Base-by-base conservation (phyloP, 2,113 vertebrate species). In the Ctenodactylus gundi region DNA sequence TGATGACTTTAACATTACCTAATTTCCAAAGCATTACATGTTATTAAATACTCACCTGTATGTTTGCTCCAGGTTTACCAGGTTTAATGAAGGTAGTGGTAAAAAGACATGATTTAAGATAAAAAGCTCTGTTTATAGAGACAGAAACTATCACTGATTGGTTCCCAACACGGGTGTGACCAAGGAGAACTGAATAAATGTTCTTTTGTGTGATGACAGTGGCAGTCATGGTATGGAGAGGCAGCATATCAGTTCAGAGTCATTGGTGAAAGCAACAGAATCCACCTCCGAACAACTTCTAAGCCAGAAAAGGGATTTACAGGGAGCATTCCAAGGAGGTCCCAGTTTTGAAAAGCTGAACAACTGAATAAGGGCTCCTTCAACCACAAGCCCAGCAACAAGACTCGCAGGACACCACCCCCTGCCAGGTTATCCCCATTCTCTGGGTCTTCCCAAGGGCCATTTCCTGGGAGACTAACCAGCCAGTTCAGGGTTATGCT, bases 41-140 rank as follows among this genome's bases (percentile, higher is more conserved):
- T 78, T 85, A 92, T 88, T 90, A 96, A 92, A 68, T 81, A 82
- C 18, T 88, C 88, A 82, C 85, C 82, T 84, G 15, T 81, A 31
- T 68, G 67, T 93, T 44, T 93, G 25, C 55, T 92, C 73, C 57
- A 39, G 15, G 46, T 90, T 84, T 87, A 85, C 58, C 87, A 77
- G 55, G 80, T 44, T 78, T 95, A 70, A 41, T 82, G 46, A 96
- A 93, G 65, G 7, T 84, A 90, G 29, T 73, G 90, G 88, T 95
- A 64, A 88, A 78, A 93, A 77, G 88, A 67, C 46, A 55, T 58
- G 46, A 60, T 53, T 89, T 46, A 76, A 51, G 21, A 60, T 78
- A 77, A 88, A 77, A 94, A n/a, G 73, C 2, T 55, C 60, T 41
- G 51, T 57, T n/a, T 60, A 67, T 27, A 51, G 75, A 89, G 73